Evolutionary conservation across 2,113 vertebrate genomes (phyloP), one percentile per base, ranked within the genome.

Genomic region (Melanocharis versteri): DNA sequence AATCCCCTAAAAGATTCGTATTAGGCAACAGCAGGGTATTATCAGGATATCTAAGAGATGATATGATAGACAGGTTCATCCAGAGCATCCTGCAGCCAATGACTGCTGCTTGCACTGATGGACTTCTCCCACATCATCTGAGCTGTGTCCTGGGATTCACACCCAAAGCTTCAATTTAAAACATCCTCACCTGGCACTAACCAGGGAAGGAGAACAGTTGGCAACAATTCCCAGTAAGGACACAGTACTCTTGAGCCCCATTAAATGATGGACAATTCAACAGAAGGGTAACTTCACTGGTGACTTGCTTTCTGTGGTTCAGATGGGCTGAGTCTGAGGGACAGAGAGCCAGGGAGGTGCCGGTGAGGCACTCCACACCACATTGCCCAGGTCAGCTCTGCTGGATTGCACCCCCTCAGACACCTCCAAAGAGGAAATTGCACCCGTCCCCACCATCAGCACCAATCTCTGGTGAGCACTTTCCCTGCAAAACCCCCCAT

Each of bases 311-410:
- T 76, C 64, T 71, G 51, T 35, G 66, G 60, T 64, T 76, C 61
- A 47, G 61, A n/a, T 10, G 48, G 65, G 73, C 35, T 31, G 50
- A 56, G 48, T 27, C 16, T 1, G 3, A 62, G 62, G 28, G n/a
- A 71, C 0, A 1, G 6, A 39, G 26, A 85, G 66, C 10, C 28
- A 68, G 54, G 69, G 26, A 68, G 75, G 31, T n/a, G 31, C 40
- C 62, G 42, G 31, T n/a, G 66, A 90, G 37, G 24, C 26, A 40
- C 18, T 35, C 50, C 62, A 66, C 1, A 4, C 18, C 10, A 1
- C 0, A 0, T 9, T 13, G 5, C 19, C 31, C 0, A 2, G 48
- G 7, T 51, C 58, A 89, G 54, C 21, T 81, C 50, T 85, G 62
- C 39, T 60, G 83, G 65, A 33, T 0, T 60, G 44, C 33, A 77